phyloP scores from a whole-genome alignment of 2,113 vertebrate genomes.

The Malurus cyaneus region DNA sequence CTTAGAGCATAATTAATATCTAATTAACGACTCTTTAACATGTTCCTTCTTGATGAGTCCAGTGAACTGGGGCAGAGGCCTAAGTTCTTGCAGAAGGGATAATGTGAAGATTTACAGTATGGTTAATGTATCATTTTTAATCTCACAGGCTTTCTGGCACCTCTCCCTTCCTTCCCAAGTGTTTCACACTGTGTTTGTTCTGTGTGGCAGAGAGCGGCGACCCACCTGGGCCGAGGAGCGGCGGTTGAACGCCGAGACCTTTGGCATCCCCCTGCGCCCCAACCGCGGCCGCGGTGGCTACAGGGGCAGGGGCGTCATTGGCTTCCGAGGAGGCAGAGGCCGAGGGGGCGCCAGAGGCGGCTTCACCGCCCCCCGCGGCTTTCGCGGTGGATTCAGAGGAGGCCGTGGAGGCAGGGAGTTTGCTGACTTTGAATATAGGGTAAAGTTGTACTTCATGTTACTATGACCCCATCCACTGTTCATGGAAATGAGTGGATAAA shows the following conservation, averaged over 20 bases:
- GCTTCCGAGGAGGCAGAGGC: constrained; percentile 87
- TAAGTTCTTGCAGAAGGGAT: not conserved
- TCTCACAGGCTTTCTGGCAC: not conserved
- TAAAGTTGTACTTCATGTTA: constrained; percentile 30
- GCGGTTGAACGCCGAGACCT: constrained; percentile 93
- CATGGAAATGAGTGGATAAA: not conserved
- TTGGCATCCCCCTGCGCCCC: constrained; percentile 91
- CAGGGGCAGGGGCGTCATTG: constrained; percentile 85
- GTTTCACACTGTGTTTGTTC: not conserved
- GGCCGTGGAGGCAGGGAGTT: constrained; percentile 90
- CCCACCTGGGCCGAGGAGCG: constrained; percentile 97
- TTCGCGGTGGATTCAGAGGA: constrained; percentile 88
- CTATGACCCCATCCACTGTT: rapidly evolving
- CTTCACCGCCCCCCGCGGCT: constrained; percentile 84
- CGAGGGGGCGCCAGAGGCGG: constrained; percentile 80
- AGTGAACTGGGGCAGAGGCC: not conserved
- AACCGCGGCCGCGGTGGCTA: constrained; percentile 88
- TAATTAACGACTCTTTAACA: not conserved
- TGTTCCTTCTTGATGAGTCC: not conserved
- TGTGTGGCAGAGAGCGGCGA: constrained; percentile 85
- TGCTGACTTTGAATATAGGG: constrained; percentile 95
- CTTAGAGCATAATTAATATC: not conserved
- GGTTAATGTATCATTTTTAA: not conserved
- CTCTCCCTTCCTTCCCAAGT: not conserved
- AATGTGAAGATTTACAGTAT: not conserved